Evolutionary conservation across 2,797 vertebrate species (phyloP).

Genomic region (Falco naumanni): DNA sequence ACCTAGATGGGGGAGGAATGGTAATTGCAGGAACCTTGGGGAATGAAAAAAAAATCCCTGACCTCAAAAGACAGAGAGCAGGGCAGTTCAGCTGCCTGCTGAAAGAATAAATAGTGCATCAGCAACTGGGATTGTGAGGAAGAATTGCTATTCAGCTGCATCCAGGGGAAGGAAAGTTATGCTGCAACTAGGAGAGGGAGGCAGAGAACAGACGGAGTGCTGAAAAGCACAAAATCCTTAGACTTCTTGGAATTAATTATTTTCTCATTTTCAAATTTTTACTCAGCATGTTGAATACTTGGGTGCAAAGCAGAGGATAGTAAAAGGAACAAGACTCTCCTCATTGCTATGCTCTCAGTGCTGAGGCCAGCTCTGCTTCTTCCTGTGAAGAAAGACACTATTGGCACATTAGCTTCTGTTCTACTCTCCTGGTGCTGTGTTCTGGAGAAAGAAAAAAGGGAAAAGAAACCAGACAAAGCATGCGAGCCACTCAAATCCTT

Average conservation of each 20-base stretch:
- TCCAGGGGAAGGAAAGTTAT: not conserved
- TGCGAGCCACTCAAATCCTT: not conserved
- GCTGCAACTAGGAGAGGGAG: not conserved
- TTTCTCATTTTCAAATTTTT: not conserved
- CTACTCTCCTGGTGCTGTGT: not conserved
- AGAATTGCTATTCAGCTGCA: slow-evolving; percentile 10
- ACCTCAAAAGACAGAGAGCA: slow-evolving; percentile 1
- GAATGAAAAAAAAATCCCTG: not conserved
- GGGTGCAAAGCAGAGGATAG: not conserved
- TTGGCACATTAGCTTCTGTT: not conserved
- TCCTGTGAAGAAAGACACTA: not conserved
- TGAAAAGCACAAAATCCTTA: not conserved
- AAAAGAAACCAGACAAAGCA: not conserved
- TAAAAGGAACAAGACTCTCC: not conserved
- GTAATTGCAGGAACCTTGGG: slow-evolving; percentile 9
- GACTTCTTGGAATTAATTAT: not conserved
- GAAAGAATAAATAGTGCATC: slow-evolving; percentile 9
- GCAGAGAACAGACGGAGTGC: not conserved
- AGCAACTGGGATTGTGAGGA: not conserved
- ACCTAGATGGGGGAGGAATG: not conserved
- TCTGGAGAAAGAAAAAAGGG: not conserved
- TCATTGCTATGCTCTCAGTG: not conserved
- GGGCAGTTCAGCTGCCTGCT: slow-evolving; percentile 6
- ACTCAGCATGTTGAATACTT: not conserved
- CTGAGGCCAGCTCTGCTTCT: not conserved